phyloP scores from a whole-genome alignment of 92 coral and sea anemone genomes.

The Pocillopora grandis region DNA sequence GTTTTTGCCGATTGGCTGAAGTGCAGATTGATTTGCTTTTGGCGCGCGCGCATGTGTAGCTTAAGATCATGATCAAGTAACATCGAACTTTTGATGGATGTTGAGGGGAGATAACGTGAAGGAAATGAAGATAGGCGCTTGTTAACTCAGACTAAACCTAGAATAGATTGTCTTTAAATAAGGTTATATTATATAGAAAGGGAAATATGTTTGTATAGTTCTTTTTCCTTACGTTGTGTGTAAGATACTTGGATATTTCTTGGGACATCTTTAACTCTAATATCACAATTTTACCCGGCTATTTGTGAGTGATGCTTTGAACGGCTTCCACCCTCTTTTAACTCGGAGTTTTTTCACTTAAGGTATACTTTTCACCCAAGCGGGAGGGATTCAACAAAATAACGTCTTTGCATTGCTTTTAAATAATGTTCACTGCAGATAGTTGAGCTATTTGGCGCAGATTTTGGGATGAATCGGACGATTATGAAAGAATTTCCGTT shows the following conservation, averaged over 20 bases:
- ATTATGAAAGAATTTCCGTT: neutral
- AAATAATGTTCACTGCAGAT: neutral
- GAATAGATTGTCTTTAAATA: conserved; percentile 38
- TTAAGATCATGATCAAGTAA: too few relatives aligned
- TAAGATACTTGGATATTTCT: conserved; percentile 21
- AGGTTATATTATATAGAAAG: conserved; percentile 50
- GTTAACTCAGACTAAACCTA: neutral
- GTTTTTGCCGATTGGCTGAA: too few relatives aligned
- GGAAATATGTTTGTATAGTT: conserved; percentile 53
- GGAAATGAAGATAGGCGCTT: neutral
- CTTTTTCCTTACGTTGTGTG: conserved; percentile 20
- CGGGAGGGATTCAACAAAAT: too few relatives aligned
- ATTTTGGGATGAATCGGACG: neutral
- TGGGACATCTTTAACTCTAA: conserved; percentile 6
- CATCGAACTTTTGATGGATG: neutral
- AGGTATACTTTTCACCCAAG: too few relatives aligned
- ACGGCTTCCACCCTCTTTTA: neutral
- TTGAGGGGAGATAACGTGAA: neutral
- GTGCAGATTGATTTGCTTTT: too few relatives aligned
- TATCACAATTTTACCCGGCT: neutral
- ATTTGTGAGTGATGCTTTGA: neutral
- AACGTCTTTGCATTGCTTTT: neutral
- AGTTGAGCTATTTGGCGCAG: too few relatives aligned
- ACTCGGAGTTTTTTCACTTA: neutral
- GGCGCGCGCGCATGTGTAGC: too few relatives aligned